Evolutionary conservation across 2,888 invertebrate genomes (phyloP), one percentile per base, ranked within the genome.

Genomic region (Steinernema carpocapsae): DNA sequence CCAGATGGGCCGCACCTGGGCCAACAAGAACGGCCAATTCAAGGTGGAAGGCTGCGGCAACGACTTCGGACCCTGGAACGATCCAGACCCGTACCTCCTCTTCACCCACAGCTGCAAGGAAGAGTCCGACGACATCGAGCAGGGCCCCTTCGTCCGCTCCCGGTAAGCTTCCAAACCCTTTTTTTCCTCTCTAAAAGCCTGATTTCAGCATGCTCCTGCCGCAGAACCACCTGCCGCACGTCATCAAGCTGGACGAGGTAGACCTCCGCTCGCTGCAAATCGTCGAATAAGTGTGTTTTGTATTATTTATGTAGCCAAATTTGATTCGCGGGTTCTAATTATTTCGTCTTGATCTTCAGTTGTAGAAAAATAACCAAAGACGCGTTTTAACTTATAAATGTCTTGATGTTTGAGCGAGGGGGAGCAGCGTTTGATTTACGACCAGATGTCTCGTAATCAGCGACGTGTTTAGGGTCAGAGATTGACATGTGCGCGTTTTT

Each of bases 51-150:
- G 80, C n/a, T 80, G 80, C 59, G 80, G 80, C 0, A 70, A 77
- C 37, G 80, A 80, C 26, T 72, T 80, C 22, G 80, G 80, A 4
- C 64, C 46, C 6, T 80, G 79, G 79, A 80, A 80, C 56, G 81
- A 81, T n/a, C 80, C 80, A 12, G 80, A 80, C 74, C 80, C 80
- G 0, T 82, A 75, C 37, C 29, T 64, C 29, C 26, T 32, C 17
- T 64, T 64, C 64, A 64, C 14, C 32, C 64, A 64, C 32, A 64
- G 32, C 32, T 64, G 64, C 32, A 32, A 22, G 17, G 32, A 64
- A 2, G 10, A 29, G 7, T 1, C 29, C 32, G 29, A 17, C 14
- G 14, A 29, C 32, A n/a, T 17, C 64, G 64, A 64, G 7, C 12
- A 29, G 32, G 32, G 32, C 17, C 32, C 64, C 32, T 29, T 64